phyloP scores from a whole-genome alignment of 2,888 invertebrate genomes.

The Formica aserva region DNA sequence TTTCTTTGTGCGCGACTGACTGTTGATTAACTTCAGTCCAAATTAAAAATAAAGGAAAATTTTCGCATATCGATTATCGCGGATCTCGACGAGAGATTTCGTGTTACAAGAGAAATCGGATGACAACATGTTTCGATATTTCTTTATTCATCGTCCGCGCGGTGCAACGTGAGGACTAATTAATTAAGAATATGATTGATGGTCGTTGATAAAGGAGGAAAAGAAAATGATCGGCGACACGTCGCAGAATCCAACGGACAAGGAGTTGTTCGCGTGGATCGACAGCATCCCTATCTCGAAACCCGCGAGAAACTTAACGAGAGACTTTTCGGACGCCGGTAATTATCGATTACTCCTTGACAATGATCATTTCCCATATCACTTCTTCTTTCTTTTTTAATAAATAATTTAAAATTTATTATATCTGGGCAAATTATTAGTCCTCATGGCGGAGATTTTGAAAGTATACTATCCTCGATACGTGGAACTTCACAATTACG shows the following conservation, averaged over 20 bases:
- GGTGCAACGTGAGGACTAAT: not conserved
- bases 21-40: not conserved
- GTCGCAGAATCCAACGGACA: slow-evolving; percentile 4
- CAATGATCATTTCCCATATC: not conserved
- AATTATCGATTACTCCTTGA: slow-evolving; percentile 55
- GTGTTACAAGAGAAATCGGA: not conserved
- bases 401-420: not conserved
- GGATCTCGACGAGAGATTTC: not conserved
- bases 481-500: slow-evolving; percentile 92
- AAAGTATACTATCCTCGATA: slow-evolving; percentile 89
- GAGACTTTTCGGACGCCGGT: slow-evolving; percentile 92
- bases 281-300: slow-evolving; percentile 86
- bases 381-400: not conserved
- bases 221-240: slow-evolving; percentile 31
- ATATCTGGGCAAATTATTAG: slow-evolving; percentile 82
- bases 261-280: slow-evolving; percentile 83
- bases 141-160: not conserved
- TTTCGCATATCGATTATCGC: not conserved
- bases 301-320: slow-evolving; percentile 89
- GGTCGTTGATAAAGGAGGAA: not conserved
- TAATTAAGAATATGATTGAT: slow-evolving; percentile 2
- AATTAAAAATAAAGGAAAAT: slow-evolving; percentile 23
- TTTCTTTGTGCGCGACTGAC: too few relatives aligned
- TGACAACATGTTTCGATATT: slow-evolving; percentile 29
- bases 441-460: slow-evolving; percentile 90